A percentile compares a stretch with the other conserved stretches of the same genome.
These are phyloP conservation scores for Microctenopoma lineatum DNA, from an alignment of 2,797 vertebrate species.

Conservation along the genomic window DNA sequence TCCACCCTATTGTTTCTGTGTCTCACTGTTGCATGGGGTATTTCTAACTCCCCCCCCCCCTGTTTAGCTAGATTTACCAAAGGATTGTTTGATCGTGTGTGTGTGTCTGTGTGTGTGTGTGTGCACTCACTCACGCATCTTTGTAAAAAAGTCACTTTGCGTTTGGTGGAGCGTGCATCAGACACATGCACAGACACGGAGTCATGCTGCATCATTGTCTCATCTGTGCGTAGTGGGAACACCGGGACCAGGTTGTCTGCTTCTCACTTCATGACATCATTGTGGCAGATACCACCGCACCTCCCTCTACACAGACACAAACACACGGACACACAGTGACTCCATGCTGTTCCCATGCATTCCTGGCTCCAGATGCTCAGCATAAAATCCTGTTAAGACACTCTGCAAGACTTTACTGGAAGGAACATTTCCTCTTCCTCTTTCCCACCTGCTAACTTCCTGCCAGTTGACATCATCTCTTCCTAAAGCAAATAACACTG, in stretches of 20 bases:
- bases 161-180: constrained; percentile 40
- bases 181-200: constrained; percentile 27
- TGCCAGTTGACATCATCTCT: constrained; percentile 57
- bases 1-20: constrained; percentile 53
- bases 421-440: constrained; percentile 63
- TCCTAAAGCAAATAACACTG: constrained; percentile 47
- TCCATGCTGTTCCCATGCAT: constrained; percentile 49
- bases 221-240: constrained; percentile 33
- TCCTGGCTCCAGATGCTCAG: constrained; percentile 61
- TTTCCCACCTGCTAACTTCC: constrained; percentile 72
- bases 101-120: constrained; percentile 25
- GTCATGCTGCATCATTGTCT: constrained; percentile 52
- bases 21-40: constrained; percentile 31
- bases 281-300: constrained; percentile 19
- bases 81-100: constrained; percentile 42
- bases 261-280: constrained; percentile 49
- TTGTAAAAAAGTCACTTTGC: constrained; percentile 18
- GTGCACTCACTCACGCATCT: constrained; percentile 32
- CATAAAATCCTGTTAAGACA: constrained; percentile 47
- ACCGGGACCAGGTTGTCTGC: constrained; percentile 37
- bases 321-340: constrained; percentile 6
- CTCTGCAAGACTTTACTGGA: constrained; percentile 40
- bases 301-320: constrained; percentile 1
- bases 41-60: constrained; percentile 6
- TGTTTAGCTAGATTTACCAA: constrained; percentile 25